Percentiles rank a stretch among this genome's conserved stretches.
Conservation (phyloP, 2,888 invertebrate species). For the Isotomurus palustris region DNA sequence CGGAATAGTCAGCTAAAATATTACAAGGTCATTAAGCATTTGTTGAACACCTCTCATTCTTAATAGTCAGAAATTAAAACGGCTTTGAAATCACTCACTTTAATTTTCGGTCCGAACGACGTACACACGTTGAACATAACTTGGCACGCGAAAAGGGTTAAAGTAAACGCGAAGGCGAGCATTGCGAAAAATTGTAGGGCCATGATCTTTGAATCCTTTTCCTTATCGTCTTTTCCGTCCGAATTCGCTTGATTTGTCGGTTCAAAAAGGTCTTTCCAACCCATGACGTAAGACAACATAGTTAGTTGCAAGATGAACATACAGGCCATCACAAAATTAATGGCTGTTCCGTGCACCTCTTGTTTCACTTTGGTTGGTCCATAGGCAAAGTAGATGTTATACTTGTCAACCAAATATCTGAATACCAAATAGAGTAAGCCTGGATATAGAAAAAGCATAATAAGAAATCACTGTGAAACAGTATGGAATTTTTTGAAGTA, state of each 20-base stretch:
- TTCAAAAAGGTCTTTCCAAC: too few species aligned
- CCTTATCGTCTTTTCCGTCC: too few species aligned
- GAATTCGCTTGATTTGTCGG: too few species aligned
- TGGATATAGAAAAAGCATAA: too few species aligned
- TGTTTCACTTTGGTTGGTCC: slow-evolving; percentile 81
- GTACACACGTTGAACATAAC: slow-evolving; percentile 55
- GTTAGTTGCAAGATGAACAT: slow-evolving; percentile 72
- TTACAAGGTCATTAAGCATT: too few species aligned
- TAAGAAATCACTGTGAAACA: too few species aligned
- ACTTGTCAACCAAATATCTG: slow-evolving; percentile 90
- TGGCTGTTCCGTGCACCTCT: slow-evolving; percentile 76
- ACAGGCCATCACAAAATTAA: slow-evolving; percentile 74
- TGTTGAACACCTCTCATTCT: too few species aligned
- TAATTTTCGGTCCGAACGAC: slow-evolving; percentile 52
- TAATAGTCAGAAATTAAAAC: too few species aligned
- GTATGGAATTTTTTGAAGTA: too few species aligned
- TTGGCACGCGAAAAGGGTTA: slow-evolving; percentile 55
- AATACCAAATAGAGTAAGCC: slow-evolving; percentile 82
- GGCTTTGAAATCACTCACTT: too few species aligned
- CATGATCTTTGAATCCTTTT: too few species aligned
- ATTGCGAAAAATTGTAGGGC: slow-evolving; percentile 50
- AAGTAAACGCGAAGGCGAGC: slow-evolving; percentile 64
- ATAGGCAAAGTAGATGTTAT: slow-evolving; percentile 93
- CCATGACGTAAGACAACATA: slow-evolving; percentile 57
- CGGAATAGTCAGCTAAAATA: too few species aligned